These are phyloP conservation scores for Rattus norvegicus DNA, from an alignment of 2,113 vertebrate genomes.

Conservation along the genomic window DNA sequence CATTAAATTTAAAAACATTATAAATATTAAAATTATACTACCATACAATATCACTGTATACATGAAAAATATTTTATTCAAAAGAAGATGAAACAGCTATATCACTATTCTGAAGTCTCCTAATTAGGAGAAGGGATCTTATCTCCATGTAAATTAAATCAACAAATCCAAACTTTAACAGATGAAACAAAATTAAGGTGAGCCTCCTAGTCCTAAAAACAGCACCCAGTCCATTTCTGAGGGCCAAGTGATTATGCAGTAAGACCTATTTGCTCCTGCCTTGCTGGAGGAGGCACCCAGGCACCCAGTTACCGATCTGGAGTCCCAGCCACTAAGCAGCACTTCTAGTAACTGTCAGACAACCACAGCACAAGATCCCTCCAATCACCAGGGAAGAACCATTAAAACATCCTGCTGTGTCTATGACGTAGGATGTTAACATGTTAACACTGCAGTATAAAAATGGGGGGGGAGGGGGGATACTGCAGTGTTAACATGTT, in stretches of 20 bases:
- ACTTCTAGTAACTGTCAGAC: constrained; percentile 41
- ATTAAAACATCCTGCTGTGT: constrained; percentile 16
- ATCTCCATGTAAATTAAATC: constrained; percentile 40
- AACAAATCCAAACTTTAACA: constrained; percentile 49
- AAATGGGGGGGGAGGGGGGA: not conserved
- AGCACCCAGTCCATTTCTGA: not conserved
- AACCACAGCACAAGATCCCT: constrained; percentile 3
- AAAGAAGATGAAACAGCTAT: constrained; percentile 19
- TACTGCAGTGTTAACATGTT: not conserved
- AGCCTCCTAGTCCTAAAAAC: constrained; percentile 39
- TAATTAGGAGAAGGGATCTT: constrained; percentile 42
- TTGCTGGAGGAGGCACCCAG: not conserved
- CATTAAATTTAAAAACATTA: not conserved
- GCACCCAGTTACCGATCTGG: not conserved
- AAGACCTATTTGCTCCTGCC: not conserved
- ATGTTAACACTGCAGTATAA: not conserved
- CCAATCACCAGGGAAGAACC: not conserved
- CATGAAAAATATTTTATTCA: constrained; percentile 40
- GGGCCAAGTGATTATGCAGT: not conserved
- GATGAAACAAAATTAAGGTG: constrained; percentile 12
- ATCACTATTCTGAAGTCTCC: constrained; percentile 43
- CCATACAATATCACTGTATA: not conserved
- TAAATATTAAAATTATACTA: constrained; percentile 20
- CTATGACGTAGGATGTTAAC: not conserved
- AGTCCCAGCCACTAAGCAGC: not conserved